phyloP scores from a whole-genome alignment of 2,888 invertebrate species.

The Diarsia dahlii region DNA sequence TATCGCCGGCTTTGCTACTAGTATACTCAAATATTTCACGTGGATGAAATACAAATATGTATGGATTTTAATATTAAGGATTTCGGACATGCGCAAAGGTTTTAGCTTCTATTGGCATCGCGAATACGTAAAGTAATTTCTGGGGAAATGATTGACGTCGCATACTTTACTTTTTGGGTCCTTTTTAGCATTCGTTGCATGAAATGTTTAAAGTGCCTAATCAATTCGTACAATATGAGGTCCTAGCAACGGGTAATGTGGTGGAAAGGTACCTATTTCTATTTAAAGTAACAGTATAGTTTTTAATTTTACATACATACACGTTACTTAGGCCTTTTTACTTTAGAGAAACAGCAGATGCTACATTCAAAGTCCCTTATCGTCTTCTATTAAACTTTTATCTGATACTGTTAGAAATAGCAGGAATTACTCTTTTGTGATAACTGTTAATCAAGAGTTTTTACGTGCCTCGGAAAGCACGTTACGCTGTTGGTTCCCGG shows the following conservation, averaged over 20 bases:
- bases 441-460: too few species aligned
- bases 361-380: not conserved
- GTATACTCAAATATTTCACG: conserved; percentile 69
- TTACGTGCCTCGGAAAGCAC: too few species aligned
- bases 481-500: too few species aligned
- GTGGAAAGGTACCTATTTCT: not conserved
- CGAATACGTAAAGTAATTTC: conserved; percentile 62
- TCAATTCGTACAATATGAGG: not conserved
- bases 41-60: conserved; percentile 73
- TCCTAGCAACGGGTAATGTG: not conserved
- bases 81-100: conserved; percentile 60
- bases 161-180: conserved; percentile 33
- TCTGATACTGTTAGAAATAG: too few species aligned
- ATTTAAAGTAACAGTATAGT: not conserved
- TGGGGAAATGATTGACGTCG: conserved; percentile 62
- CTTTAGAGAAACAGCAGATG: not conserved
- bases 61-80: conserved; percentile 62
- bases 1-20: conserved; percentile 71
- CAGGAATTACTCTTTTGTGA: too few species aligned
- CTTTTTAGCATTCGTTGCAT: conserved; percentile 52
- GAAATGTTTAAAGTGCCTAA: conserved; percentile 23
- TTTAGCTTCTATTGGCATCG: conserved; percentile 56
- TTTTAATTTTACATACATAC: not conserved
- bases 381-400: not conserved
- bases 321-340: not conserved